These are phyloP conservation scores for Toxotes jaculatrix DNA, from an alignment of 2,113 vertebrate species.

Conservation along the genomic window DNA sequence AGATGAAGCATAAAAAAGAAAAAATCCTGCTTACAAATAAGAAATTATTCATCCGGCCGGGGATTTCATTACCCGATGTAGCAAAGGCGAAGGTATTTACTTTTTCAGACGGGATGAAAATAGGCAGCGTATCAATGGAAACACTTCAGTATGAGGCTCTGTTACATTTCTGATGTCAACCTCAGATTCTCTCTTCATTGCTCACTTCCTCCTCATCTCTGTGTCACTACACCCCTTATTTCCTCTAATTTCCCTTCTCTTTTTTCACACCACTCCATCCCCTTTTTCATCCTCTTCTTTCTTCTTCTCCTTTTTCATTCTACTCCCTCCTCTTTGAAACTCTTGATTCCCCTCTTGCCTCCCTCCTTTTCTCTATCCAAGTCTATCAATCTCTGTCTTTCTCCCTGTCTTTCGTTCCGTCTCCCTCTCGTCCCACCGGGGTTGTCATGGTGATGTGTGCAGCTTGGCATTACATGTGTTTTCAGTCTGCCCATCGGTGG, in stretches of 20 bases:
- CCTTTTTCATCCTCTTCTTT: neutral
- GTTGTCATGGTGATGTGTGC: constrained; percentile 72
- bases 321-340: neutral
- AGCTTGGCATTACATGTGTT: constrained; percentile 71
- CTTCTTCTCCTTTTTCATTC: neutral
- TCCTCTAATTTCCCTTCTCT: neutral
- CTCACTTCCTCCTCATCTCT: neutral
- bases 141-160: neutral
- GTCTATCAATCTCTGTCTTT: constrained; percentile 4
- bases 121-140: neutral
- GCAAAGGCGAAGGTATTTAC: neutral
- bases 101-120: constrained; percentile 30
- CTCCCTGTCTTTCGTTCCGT: neutral
- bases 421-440: constrained; percentile 30
- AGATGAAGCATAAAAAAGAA: neutral
- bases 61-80: constrained; percentile 8
- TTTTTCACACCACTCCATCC: neutral
- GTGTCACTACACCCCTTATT: neutral
- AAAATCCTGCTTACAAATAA: constrained; percentile 42
- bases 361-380: neutral
- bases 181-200: neutral
- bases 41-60: constrained; percentile 44
- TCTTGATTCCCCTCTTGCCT: neutral
- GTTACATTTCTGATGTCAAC: neutral
- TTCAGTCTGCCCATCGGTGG: neutral